Percentiles rank a stretch among this genome's conserved stretches.
Conservation (phyloP, 2,797 vertebrate species). For the Crenuchus spilurus region DNA sequence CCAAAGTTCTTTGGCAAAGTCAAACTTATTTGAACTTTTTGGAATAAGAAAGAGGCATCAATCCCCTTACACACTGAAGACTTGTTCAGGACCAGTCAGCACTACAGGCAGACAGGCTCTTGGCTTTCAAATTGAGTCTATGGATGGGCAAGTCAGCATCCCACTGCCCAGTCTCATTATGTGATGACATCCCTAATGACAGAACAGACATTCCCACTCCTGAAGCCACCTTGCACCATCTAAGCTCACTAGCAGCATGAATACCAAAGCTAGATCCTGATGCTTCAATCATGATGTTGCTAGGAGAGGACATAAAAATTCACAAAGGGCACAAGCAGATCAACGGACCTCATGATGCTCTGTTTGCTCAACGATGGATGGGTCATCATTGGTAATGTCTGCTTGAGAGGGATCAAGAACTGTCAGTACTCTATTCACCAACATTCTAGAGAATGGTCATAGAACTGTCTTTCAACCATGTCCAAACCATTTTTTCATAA, state of each 20-base stretch:
- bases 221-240: neutral
- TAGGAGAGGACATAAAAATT: neutral
- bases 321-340: neutral
- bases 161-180: slow-evolving; percentile 1
- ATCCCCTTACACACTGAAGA: too few relatives aligned
- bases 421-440: slow-evolving; percentile 10
- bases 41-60: too few relatives aligned
- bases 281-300: neutral
- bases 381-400: neutral
- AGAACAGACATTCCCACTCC: neutral
- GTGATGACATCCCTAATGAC: neutral
- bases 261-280: neutral
- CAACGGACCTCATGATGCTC: neutral
- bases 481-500: neutral
- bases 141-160: neutral
- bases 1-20: too few relatives aligned
- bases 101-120: neutral
- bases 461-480: slow-evolving; percentile 4
- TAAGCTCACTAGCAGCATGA: neutral
- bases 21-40: too few relatives aligned
- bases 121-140: neutral
- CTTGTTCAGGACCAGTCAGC: neutral
- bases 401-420: neutral
- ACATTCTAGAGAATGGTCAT: neutral
- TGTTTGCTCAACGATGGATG: too few relatives aligned